phyloP scores from a whole-genome alignment of 2,888 invertebrate genomes.

The Apamea anceps region DNA sequence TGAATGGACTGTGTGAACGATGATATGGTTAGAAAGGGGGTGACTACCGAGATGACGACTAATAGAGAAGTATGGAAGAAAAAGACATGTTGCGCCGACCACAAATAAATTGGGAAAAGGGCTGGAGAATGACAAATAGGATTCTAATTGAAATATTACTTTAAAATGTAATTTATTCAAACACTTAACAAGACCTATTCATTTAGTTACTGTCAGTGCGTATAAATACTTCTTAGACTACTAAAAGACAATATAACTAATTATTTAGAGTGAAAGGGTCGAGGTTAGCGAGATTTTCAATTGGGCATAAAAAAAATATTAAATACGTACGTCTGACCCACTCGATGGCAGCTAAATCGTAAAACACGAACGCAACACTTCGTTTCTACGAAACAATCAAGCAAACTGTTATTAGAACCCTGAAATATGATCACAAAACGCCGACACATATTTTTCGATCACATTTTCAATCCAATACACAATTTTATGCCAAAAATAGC shows the following conservation, averaged over 20 bases:
- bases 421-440: slow-evolving; percentile 54
- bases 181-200: background rate
- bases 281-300: slow-evolving; percentile 9
- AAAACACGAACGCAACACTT: slow-evolving; percentile 43
- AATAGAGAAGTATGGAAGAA: background rate
- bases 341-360: slow-evolving; percentile 6
- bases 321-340: slow-evolving; percentile 43
- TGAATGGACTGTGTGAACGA: background rate
- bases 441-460: slow-evolving; percentile 33
- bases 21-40: background rate
- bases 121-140: background rate
- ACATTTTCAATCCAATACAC: slow-evolving; percentile 21
- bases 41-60: background rate
- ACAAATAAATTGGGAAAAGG: background rate
- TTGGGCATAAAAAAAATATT: background rate
- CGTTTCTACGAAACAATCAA: slow-evolving; percentile 39
- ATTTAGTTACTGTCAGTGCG: too few species aligned
- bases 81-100: background rate
- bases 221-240: background rate
- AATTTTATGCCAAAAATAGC: background rate
- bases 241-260: background rate
- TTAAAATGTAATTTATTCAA: background rate
- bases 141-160: slow-evolving; percentile 11
- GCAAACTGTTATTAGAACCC: slow-evolving; percentile 38
- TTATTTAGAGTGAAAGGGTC: background rate